Percentiles rank a stretch among this genome's conserved stretches.
These are phyloP conservation scores for Psittacara wagleri DNA, from an alignment of 2,113 vertebrate genomes.

Conservation along the genomic window DNA sequence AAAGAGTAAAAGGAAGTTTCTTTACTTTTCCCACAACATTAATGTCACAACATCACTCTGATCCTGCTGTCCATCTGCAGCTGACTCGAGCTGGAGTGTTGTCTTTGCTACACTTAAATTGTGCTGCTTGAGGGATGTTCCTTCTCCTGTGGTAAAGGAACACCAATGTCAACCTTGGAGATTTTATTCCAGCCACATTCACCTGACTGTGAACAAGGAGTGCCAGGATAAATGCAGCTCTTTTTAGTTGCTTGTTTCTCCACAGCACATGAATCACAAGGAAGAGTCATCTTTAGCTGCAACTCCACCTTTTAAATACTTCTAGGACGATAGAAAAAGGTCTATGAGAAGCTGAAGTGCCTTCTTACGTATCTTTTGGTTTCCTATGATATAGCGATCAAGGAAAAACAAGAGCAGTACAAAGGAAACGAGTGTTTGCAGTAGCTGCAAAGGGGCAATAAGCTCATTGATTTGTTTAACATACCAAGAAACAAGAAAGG, in stretches of 20 bases:
- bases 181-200: neutral
- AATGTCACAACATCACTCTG: neutral
- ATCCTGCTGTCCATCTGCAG: neutral
- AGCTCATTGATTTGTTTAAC: neutral
- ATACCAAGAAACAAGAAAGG: neutral
- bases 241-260: neutral
- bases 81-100: neutral
- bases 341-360: neutral
- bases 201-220: neutral
- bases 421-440: neutral
- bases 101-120: neutral
- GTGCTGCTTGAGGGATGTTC: neutral
- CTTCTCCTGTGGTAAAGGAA: neutral
- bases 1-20: neutral
- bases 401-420: neutral
- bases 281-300: conserved; percentile 19
- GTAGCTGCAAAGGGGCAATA: neutral
- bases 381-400: neutral
- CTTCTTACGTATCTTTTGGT: neutral
- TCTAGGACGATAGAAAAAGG: neutral
- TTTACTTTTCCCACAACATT: neutral
- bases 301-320: neutral
- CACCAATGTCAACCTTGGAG: neutral
- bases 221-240: neutral
- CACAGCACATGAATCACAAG: conserved; percentile 20